A percentile compares a stretch with the other conserved stretches of the same genome.
Conservation (phyloP, 2,888 invertebrate species). For the Epiperipatus broadwayi region DNA sequence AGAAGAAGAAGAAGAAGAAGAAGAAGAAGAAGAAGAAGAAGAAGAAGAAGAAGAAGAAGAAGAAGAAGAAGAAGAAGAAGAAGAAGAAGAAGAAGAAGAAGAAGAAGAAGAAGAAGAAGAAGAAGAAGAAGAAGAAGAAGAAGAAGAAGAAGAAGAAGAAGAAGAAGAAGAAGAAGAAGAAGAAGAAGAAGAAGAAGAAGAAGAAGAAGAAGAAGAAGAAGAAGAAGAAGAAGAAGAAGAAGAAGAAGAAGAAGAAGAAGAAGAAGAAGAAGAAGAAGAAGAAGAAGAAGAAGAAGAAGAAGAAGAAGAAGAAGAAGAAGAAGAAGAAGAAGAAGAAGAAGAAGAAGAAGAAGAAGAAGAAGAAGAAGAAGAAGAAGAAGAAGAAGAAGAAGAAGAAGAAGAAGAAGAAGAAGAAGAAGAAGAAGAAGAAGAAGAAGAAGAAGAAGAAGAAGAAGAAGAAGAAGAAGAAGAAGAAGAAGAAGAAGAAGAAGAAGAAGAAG, state of each 20-base stretch:
- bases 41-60: slow-evolving; percentile 9
- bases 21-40: slow-evolving; percentile 9
- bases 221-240: slow-evolving; percentile 9
- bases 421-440: slow-evolving; percentile 9
- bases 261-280: slow-evolving; percentile 9
- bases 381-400: slow-evolving; percentile 9
- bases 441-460: slow-evolving; percentile 9
- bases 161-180: slow-evolving; percentile 9
- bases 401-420: slow-evolving; percentile 9
- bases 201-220: slow-evolving; percentile 9
- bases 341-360: slow-evolving; percentile 9
- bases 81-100: slow-evolving; percentile 9
- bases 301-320: slow-evolving; percentile 9
- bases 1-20: slow-evolving; percentile 9
- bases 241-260: slow-evolving; percentile 9
- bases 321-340: slow-evolving; percentile 9
- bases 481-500: slow-evolving; percentile 9
- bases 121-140: slow-evolving; percentile 9
- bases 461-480: slow-evolving; percentile 9
- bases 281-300: slow-evolving; percentile 9
- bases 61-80: slow-evolving; percentile 9
- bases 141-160: slow-evolving; percentile 9
- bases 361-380: slow-evolving; percentile 9
- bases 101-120: slow-evolving; percentile 9
- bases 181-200: slow-evolving; percentile 9